phyloP scores from a whole-genome alignment of 2,888 invertebrate species.

The Eristalinus sepulchralis region DNA sequence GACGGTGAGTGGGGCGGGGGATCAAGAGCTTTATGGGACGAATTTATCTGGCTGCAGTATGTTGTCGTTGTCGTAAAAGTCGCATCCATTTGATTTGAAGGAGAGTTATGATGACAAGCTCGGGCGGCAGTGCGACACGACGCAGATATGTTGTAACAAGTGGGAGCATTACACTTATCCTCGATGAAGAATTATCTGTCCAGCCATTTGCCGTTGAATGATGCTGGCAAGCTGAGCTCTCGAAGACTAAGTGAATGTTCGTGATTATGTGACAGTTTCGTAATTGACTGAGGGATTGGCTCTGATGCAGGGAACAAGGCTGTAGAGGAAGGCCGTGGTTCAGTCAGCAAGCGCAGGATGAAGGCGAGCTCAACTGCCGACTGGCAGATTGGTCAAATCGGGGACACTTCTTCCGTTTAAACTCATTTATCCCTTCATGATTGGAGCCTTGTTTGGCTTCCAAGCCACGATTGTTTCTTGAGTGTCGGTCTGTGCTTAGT shows the following conservation, averaged over 20 bases:
- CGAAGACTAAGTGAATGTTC: background rate
- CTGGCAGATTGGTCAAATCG: too few species aligned
- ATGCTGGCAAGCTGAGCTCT: background rate
- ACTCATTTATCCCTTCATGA: too few species aligned
- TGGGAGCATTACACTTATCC: background rate
- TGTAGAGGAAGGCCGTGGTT: background rate
- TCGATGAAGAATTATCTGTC: background rate
- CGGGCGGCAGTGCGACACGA: background rate
- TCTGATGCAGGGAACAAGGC: background rate
- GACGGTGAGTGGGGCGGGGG: conserved; percentile 10
- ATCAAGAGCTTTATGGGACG: conserved; percentile 50
- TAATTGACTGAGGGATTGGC: background rate
- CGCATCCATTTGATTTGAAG: background rate
- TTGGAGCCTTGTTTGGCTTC: too few species aligned
- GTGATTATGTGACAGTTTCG: background rate
- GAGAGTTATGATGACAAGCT: conserved; percentile 6
- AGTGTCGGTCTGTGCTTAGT: too few species aligned
- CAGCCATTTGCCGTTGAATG: background rate
- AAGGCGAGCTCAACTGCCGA: too few species aligned
- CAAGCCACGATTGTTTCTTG: too few species aligned
- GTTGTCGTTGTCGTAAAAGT: conserved; percentile 30
- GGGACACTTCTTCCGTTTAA: too few species aligned
- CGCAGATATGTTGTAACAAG: background rate
- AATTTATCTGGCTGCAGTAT: conserved; percentile 28
- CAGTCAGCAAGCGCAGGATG: too few species aligned